Evolutionary conservation across 92 coral and sea anemone species (phyloP), one percentile per base, ranked within the genome.

Genomic region (Palythoa grandiflora): DNA sequence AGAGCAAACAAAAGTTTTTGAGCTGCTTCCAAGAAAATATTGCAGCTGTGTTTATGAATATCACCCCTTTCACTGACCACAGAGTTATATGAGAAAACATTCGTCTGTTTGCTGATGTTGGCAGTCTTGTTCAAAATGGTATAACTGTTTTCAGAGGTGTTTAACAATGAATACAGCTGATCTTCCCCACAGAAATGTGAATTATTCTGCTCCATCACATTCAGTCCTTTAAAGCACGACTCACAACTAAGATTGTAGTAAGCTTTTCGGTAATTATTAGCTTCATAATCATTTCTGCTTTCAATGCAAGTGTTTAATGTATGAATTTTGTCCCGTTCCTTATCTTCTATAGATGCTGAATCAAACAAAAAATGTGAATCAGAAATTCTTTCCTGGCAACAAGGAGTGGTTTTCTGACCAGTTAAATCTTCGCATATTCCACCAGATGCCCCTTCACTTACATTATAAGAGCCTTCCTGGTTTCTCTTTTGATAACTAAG

Each of bases 1-100:
- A 97, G 94, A 78, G 93, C 88, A 3, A 78, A 57, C 19, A 91
- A 80, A 66, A 97, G 92, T 11, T 47, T 73, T 35, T 90, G 83
- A 36, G 61, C 73, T 35, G 88, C 75, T 60, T 71, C 86, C 11
- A 57, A 63, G n/a, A 38, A 84, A 40, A 55, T 38, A 52, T 65
- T 63, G n/a, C 70, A 17, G 70, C 20, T 44, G 50, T 44, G 44
- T 60, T 52, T 38, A 15, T 14, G 54, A 9, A 36, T 11, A 15
- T 6, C 71, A 60, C 14, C 37, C 28, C 28, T 28, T 37, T 14
- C 10, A 19, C 8, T 20, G 12, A 65, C 17, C 37, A 7, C 44
- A 28, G 13, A 13, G 10, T 70, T 15, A 70, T 1, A n/a, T 3
- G 28, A 21, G 17, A 6, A n/a, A 8, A 12, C 10, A 35, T 28